These are phyloP conservation scores for Drosophila formosana DNA, from an alignment of 2,888 invertebrate genomes.

Conservation along the genomic window DNA sequence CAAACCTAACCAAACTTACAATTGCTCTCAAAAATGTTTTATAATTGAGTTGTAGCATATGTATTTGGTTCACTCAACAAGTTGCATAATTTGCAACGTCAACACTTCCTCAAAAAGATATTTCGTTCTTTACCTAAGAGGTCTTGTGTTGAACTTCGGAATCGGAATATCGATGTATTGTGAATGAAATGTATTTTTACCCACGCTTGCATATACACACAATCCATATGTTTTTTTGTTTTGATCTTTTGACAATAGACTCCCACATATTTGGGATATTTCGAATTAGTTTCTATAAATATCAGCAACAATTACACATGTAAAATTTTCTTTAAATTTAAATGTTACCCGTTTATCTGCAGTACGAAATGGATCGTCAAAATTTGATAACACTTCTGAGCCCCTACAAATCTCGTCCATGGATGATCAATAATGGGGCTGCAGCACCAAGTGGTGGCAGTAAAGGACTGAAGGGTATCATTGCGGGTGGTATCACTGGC, in stretches of 20 bases:
- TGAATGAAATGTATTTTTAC: constrained; percentile 18
- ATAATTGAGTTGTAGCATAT: neutral
- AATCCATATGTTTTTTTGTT: constrained; percentile 1
- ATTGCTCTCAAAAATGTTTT: neutral
- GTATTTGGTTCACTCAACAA: constrained; percentile 9
- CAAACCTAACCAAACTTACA: constrained; percentile 32
- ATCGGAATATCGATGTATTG: neutral
- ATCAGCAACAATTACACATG: neutral
- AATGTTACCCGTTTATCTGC: neutral
- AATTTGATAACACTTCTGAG: constrained; percentile 64
- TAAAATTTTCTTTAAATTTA: neutral
- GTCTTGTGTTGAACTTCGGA: constrained; percentile 7
- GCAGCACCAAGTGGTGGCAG: constrained; percentile 89
- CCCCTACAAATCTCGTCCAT: constrained; percentile 85
- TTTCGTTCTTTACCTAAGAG: neutral
- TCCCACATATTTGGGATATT: constrained; percentile 10
- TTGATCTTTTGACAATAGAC: constrained; percentile 10
- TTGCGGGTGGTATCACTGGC: constrained; percentile 98
- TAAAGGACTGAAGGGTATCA: constrained; percentile 95
- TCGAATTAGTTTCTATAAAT: constrained; percentile 14
- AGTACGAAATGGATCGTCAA: constrained; percentile 71
- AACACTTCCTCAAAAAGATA: constrained; percentile 1
- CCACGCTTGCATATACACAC: neutral
- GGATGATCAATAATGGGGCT: constrained; percentile 89
- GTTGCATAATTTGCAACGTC: constrained; percentile 31